These are phyloP conservation scores for Fulmarus glacialis DNA, from an alignment of 2,113 vertebrate genomes.

Conservation along the genomic window DNA sequence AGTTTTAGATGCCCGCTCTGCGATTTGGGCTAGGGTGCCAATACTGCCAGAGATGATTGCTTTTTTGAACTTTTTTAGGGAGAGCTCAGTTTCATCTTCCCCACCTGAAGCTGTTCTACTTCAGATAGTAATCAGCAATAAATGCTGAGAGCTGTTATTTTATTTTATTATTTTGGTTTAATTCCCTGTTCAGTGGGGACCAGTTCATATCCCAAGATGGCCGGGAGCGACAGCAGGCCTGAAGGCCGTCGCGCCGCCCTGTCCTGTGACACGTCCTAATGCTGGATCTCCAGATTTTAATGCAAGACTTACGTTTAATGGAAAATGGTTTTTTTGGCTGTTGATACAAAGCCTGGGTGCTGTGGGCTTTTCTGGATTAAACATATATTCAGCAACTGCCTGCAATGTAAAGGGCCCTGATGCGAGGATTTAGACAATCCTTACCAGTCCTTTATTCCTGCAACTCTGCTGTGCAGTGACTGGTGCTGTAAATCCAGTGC, in stretches of 20 bases:
- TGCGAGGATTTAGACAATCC: neutral
- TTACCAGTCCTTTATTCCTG: neutral
- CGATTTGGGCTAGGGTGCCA: fast-evolving
- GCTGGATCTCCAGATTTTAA: neutral
- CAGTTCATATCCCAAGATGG: neutral
- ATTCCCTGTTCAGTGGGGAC: neutral
- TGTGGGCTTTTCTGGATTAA: neutral
- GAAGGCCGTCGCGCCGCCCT: fast-evolving
- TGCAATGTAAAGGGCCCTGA: neutral
- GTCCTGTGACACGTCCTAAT: fast-evolving
- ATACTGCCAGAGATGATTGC: neutral
- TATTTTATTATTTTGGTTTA: neutral
- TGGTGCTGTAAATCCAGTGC: neutral
- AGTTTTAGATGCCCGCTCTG: neutral
- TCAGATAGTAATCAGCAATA: neutral
- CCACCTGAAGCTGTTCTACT: neutral
- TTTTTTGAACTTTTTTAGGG: neutral
- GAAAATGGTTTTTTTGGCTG: neutral
- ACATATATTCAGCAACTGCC: neutral
- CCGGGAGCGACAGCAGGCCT: fast-evolving
- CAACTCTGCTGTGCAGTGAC: neutral
- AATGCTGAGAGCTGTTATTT: neutral
- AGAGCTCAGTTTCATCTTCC: neutral
- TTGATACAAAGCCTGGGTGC: neutral
- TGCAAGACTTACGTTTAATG: neutral